Evolutionary conservation across 2,113 vertebrate species (phyloP), one percentile per base, ranked within the genome.

Genomic region (Empidonax traillii): DNA sequence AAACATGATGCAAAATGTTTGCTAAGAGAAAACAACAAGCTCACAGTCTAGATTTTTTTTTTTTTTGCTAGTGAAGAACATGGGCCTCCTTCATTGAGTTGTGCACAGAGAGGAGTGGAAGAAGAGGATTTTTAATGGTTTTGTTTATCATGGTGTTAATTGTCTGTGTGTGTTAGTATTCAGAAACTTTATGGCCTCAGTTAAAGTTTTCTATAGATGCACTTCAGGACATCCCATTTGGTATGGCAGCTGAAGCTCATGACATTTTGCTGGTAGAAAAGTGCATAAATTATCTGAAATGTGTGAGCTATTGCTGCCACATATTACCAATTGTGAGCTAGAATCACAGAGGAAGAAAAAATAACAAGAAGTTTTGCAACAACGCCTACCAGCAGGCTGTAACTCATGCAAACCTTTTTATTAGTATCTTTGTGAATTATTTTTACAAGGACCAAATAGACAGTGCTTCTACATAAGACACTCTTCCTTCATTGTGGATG

Each of bases 271-370:
- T 22, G 52, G 41, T 41, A 58, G 76, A 93, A 91, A 51, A 65
- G 47, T 66, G 71, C 44, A 41, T 93, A 77, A 90, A 80, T 94
- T 52, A 72, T 94, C 84, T 85, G 72, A 37, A 91, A 88, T 85
- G 37, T 89, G 46, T 46, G 84, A 90, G 71, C 81, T 81, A 35
- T 90, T 87, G 30, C 39, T 89, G 52, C 27, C 30, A 55, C 85
- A 31, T 66, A 93, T 94, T 91, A 67, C 79, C 74, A 79, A 76
- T 90, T 81, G 30, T 72, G 67, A 90, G 37, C 71, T 77, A 87
- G 39, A 31, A 59, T 94, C 37, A 55, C 6, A 25, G 43, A 49
- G 56, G 24, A 52, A 28, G 14, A 46, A 43, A 75, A 46, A 43
- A 27, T 1, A 43, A 24, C 11, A 62, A 39, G 35, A 74, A 24